These are phyloP conservation scores for Epicauta chinensis DNA, from an alignment of 1,140 invertebrate genomes.

Conservation along the genomic window DNA sequence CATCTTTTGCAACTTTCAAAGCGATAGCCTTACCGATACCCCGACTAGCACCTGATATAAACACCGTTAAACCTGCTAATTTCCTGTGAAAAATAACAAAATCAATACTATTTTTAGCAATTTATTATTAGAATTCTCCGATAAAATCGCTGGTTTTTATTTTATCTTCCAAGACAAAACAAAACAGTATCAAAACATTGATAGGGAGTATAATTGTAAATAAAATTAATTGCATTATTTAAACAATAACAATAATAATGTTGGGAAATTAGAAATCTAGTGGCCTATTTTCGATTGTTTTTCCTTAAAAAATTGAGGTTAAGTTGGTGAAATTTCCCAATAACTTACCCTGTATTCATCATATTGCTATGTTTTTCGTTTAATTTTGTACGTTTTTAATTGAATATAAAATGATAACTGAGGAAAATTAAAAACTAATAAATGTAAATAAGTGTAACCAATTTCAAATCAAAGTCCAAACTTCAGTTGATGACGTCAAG, in stretches of 20 bases:
- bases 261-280: too few relatives aligned
- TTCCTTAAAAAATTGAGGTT: not conserved
- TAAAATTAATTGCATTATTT: too few relatives aligned
- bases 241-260: too few relatives aligned
- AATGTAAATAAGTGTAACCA: not conserved
- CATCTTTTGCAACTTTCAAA: conserved; percentile 87
- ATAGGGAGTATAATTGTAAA: too few relatives aligned
- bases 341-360: conserved; percentile 15
- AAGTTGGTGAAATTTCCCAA: not conserved
- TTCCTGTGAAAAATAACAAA: conserved; percentile 56
- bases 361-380: not conserved
- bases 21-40: conserved; percentile 98
- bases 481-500: not conserved
- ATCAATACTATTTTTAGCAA: not conserved
- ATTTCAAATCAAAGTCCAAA: not conserved
- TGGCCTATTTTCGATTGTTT: too few relatives aligned
- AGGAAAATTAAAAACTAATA: too few relatives aligned
- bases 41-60: conserved; percentile 94
- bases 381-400: too few relatives aligned
- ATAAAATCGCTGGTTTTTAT: too few relatives aligned
- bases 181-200: too few relatives aligned
- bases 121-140: too few relatives aligned
- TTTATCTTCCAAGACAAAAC: too few relatives aligned
- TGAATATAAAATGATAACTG: too few relatives aligned
- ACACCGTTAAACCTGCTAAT: conserved; percentile 85